Evolutionary conservation across 2,797 vertebrate species (phyloP).

Genomic region (Sebastes diploproa): DNA sequence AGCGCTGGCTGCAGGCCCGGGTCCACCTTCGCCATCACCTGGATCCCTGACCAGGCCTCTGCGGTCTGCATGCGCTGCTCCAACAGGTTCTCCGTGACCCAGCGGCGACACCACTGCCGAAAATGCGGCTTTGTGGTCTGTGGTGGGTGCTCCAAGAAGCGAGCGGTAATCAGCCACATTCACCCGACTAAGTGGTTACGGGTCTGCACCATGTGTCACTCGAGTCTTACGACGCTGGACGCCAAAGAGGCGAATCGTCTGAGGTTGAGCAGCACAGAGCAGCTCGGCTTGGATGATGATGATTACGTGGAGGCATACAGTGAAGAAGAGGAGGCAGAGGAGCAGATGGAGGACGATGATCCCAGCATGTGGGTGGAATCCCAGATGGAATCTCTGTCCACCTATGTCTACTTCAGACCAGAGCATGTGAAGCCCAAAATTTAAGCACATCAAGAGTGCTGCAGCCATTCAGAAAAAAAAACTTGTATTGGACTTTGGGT

Average conservation of each 20-base stretch:
- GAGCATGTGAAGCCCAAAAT: conserved; percentile 20
- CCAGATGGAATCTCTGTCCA: background rate
- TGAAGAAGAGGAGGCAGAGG: conserved; percentile 74
- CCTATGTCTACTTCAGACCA: conserved; percentile 45
- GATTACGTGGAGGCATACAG: conserved; percentile 61
- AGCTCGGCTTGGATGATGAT: conserved; percentile 21
- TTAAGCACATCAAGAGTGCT: background rate
- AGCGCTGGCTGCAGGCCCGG: conserved; percentile 59
- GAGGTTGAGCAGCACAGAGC: conserved; percentile 18
- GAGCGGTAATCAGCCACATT: conserved; percentile 83
- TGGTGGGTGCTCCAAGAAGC: conserved; percentile 82
- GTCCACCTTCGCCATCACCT: conserved; percentile 79
- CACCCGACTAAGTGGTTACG: conserved; percentile 82
- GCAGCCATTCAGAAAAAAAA: background rate
- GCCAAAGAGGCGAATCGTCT: conserved; percentile 7
- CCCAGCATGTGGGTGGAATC: conserved; percentile 37
- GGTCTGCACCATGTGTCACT: conserved; percentile 85
- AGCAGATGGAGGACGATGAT: conserved; percentile 33
- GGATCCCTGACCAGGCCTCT: conserved; percentile 88
- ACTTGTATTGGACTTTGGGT: background rate
- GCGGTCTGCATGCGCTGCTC: conserved; percentile 93
- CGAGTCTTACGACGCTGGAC: conserved; percentile 52
- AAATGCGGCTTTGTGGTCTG: conserved; percentile 92
- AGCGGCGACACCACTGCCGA: conserved; percentile 91
- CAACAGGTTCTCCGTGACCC: conserved; percentile 81